Conservation (phyloP, 2,113 vertebrate genomes). For the Daubentonia madagascariensis region DNA sequence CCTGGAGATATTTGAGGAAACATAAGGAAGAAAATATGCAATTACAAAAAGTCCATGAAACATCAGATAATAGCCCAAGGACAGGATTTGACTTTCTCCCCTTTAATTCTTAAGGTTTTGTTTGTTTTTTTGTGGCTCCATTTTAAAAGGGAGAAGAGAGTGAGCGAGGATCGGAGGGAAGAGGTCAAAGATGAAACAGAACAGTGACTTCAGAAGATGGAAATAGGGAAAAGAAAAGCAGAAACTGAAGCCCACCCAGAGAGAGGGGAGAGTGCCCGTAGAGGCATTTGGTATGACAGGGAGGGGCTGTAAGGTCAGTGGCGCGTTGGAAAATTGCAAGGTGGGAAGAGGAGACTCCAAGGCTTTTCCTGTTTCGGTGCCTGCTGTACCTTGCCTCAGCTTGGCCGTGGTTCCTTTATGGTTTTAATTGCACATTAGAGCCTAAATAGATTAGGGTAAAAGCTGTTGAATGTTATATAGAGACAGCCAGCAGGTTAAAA, state of each 20-base stretch:
- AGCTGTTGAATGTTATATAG: not conserved
- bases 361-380: not conserved
- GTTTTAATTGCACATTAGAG: not conserved
- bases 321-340: rapidly evolving
- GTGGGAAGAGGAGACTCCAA: too few relatives aligned
- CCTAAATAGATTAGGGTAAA: not conserved
- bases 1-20: not conserved
- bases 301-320: rapidly evolving
- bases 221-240: not conserved
- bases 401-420: not conserved
- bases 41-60: not conserved
- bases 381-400: not conserved
- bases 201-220: not conserved
- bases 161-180: not conserved
- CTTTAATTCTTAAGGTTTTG: not conserved
- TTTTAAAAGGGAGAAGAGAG: not conserved
- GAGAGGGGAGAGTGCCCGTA: not conserved
- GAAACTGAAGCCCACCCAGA: not conserved
- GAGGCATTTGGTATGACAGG: not conserved
- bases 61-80: not conserved
- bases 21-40: not conserved
- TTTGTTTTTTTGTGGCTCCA: not conserved
- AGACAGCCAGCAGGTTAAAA: not conserved
- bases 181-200: not conserved
- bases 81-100: not conserved